A percentile compares a stretch with the other conserved stretches of the same genome.
Conservation (phyloP, 2,888 invertebrate genomes). For the Orthosia cruda region DNA sequence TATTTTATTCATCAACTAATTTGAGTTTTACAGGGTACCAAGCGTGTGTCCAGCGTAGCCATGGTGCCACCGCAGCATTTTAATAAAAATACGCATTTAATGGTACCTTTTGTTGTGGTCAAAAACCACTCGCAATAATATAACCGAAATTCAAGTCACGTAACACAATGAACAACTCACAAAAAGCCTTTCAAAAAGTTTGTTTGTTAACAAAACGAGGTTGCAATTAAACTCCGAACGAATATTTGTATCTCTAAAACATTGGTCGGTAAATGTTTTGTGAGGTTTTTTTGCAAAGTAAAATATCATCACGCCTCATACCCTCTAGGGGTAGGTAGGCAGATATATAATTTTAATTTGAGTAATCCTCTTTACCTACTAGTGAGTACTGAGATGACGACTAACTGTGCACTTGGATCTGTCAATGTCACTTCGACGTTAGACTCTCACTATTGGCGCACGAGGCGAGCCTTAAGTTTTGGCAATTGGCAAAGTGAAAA, state of each 20-base stretch:
- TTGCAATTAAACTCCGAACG: constrained; percentile 16
- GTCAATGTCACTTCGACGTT: no score
- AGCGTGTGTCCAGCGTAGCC: no score
- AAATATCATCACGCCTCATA: background rate
- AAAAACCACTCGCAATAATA: constrained; percentile 1
- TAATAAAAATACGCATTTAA: no score
- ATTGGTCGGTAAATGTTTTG: background rate
- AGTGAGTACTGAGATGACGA: no score
- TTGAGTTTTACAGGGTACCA: no score
- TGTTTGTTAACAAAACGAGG: constrained; percentile 31
- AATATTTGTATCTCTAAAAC: constrained; percentile 4
- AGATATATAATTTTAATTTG: no score
- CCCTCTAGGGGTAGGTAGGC: background rate
- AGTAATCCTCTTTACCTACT: no score
- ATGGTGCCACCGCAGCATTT: background rate
- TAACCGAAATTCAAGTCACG: background rate
- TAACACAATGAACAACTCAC: constrained; percentile 1
- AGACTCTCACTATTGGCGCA: no score
- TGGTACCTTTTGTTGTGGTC: background rate
- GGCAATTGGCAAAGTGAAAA: no score
- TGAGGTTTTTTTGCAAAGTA: background rate
- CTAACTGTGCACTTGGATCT: no score
- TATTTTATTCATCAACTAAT: no score
- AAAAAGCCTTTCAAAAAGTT: constrained; percentile 28
- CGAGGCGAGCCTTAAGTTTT: background rate